These are phyloP conservation scores for Neostethus bicornis DNA, from an alignment of 2,797 vertebrate species.

Conservation along the genomic window DNA sequence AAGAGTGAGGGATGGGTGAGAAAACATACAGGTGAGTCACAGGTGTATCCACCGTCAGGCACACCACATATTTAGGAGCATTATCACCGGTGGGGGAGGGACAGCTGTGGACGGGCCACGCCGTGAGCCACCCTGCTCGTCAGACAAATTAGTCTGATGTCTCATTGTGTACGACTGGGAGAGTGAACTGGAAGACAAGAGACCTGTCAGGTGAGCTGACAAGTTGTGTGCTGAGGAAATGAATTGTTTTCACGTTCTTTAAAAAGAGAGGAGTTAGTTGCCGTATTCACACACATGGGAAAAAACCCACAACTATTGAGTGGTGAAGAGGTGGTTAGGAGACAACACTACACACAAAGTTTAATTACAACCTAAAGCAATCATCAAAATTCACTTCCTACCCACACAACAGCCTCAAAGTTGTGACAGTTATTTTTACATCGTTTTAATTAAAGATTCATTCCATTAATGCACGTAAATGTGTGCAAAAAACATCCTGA, in stretches of 20 bases:
- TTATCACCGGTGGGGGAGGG: conserved; percentile 58
- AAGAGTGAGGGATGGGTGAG: conserved; percentile 60
- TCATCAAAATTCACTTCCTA: background rate
- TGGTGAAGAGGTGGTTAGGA: background rate
- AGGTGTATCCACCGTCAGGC: conserved; percentile 60
- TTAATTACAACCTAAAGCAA: background rate
- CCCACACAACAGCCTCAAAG: no score
- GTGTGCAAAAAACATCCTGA: background rate
- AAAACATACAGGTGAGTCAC: conserved; percentile 73
- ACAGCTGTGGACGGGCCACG: conserved; percentile 32
- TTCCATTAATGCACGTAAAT: background rate
- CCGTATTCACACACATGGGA: background rate
- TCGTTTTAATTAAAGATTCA: no score
- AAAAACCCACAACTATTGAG: background rate
- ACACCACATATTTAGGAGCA: conserved; percentile 67
- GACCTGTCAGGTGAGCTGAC: conserved; percentile 43
- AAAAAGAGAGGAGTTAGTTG: background rate
- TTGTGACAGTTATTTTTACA: no score
- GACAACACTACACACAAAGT: background rate
- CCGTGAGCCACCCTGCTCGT: conserved; percentile 56
- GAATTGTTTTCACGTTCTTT: background rate
- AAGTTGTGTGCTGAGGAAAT: conserved; percentile 11
- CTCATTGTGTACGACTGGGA: conserved; percentile 61
- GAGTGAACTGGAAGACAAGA: conserved; percentile 23
- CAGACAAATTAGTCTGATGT: conserved; percentile 62